Evolutionary conservation across 2,888 invertebrate species (phyloP), one percentile per base, ranked within the genome.

Genomic region (Nowickia ferox): DNA sequence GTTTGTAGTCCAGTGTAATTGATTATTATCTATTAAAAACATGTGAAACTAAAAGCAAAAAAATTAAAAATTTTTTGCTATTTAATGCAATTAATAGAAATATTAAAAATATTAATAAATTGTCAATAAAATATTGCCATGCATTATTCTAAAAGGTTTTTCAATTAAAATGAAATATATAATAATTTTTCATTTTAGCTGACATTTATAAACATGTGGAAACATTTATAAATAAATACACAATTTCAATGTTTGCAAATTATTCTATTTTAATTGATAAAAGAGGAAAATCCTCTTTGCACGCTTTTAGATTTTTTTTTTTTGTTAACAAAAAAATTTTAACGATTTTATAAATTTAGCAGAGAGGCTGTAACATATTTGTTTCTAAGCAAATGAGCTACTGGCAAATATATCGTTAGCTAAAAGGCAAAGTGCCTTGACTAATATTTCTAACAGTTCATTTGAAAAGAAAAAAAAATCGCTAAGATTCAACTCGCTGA

Each of bases 121-220:
- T 30, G 4, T 0, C 30, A 30, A 30, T 30, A 30, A 30, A 30
- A 30, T 17, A 17, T 8, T 57, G 40, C 10, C n/a, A 61, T 59
- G 59, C 30, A 69, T 69, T 74, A 51, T 40, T 40, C 51, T 74
- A 51, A 74, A 51, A 61, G 51, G 15, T 51, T 74, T 51, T 30
- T 10, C 38, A 71, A 42, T 55, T 22, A 15, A 8, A 69, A 22
- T 69, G 40, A 63, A 42, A 42, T 63, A 44, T 40, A 1, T 22
- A 46, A 46, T 15, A 1, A 8, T 22, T 22, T 46, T 9, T 22
- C 15, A 65, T 19, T 38, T 30, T 10, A 22, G 30, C 30, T 30
- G 30, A 30, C 30, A 30, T 30, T 30, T 30, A 30, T 30, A 30
- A 2, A 30, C 30, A 30, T 30, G 0, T 30, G 30, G 0, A 30